Evolutionary conservation across 2,888 invertebrate genomes (phyloP).

Genomic region (Branchellion lobata): DNA sequence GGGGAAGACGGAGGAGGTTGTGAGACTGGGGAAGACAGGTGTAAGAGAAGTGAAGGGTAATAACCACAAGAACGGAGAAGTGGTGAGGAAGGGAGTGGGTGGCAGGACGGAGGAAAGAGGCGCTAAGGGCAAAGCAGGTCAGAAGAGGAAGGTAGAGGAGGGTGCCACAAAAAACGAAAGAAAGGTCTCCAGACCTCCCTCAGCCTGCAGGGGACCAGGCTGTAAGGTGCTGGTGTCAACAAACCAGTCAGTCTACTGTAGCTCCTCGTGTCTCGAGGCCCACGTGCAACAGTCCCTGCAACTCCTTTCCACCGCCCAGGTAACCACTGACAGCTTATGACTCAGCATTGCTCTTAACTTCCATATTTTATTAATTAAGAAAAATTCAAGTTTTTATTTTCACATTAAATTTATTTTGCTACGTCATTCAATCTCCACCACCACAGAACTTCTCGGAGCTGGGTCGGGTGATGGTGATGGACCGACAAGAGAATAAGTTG

Average conservation of each 20-base stretch:
- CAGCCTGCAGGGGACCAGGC: constrained; percentile 3
- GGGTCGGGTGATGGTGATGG: constrained; percentile 8
- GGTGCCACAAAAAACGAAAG: neutral
- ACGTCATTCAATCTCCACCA: no score
- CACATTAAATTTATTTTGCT: no score
- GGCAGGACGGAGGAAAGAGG: neutral
- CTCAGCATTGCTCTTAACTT: no score
- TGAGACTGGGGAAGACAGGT: no score
- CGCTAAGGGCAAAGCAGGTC: neutral
- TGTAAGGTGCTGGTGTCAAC: neutral
- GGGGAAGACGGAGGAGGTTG: neutral
- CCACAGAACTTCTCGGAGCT: neutral
- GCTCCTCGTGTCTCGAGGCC: constrained; percentile 80
- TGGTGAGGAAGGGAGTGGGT: neutral
- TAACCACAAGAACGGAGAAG: neutral
- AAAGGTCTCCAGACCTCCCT: neutral
- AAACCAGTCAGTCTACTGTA: constrained; percentile 74
- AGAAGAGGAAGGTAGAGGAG: neutral
- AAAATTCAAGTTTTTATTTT: neutral
- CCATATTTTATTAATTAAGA: neutral
- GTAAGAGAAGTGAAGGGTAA: no score
- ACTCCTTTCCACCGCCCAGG: constrained; percentile 53
- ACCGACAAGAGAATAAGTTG: neutral
- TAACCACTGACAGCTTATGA: no score
- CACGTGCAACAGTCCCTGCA: constrained; percentile 73